Base-by-base conservation (phyloP, 2,888 invertebrate genomes). In the Falcaria lacertinaria region DNA sequence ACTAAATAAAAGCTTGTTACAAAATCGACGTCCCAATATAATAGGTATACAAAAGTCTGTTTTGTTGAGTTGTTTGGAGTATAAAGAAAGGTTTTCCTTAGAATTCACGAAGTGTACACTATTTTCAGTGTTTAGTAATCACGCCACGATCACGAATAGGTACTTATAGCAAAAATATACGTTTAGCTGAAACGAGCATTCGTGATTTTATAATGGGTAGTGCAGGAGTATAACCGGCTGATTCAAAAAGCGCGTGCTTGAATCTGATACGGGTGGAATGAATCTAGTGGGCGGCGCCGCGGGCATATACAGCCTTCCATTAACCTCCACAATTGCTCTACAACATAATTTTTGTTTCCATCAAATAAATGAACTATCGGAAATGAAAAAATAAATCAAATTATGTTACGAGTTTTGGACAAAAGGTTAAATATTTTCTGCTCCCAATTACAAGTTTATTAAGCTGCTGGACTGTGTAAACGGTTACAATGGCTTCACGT, bases 171-270 rank as follows among this genome's bases (percentile, higher is more conserved):
- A 49, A 54, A 53, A 62, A 49, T 53, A 54, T 39, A 48, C 44
- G 49, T 57, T 45, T 59, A 47, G 45, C 47, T 46, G 50, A 46
- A 62, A 62, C 62, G 57, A 56, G 47, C 57, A 32, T 60, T 60
- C 60, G 58, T 64, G 60, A 54, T 59, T 69, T 64, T 63, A 54
- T 64, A 62, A 58, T 56, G 54, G 47, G 43, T 42, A 60, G 50
- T 64, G 65, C 59, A 71, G 47, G 48, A 54, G 50, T 45, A 44
- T 28, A 47, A 57, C 52, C 48, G 60, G 60, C 65, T 78, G 72
- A 78, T 78, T 76, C 64, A 71, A 71, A 80, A 75, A 75, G 72
- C 74, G 79, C 77, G 78, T 80, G 80, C 64, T 64, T 57, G 45
- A 52, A 78, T 80, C 80, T 60, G 80, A 80, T 80, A 76, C 16